phyloP scores from a whole-genome alignment of 2,797 vertebrate species.

The Aplochiton taeniatus region DNA sequence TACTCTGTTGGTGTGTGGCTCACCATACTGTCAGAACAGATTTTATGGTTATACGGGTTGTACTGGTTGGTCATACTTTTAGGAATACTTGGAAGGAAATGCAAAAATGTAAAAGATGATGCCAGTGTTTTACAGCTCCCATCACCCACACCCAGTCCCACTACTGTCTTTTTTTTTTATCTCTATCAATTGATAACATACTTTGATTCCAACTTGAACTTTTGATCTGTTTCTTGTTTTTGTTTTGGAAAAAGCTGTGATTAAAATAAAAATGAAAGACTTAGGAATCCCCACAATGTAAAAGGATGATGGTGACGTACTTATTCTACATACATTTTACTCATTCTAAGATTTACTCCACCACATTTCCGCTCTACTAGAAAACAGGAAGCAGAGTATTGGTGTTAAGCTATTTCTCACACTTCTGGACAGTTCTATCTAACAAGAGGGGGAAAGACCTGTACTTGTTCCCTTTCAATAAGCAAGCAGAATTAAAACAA shows the following conservation, averaged over 20 bases:
- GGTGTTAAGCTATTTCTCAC: background rate
- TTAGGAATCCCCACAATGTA: background rate
- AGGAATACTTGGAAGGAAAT: constrained; percentile 16
- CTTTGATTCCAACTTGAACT: no score
- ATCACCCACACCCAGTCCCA: background rate
- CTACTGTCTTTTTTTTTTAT: no score
- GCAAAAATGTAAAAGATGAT: background rate
- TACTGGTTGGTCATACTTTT: background rate
- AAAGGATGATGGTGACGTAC: background rate
- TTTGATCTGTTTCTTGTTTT: no score
- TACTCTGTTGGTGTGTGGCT: no score
- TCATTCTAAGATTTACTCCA: background rate
- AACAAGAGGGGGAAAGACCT: background rate
- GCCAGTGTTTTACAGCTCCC: background rate
- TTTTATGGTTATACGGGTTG: no score
- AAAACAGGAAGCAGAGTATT: constrained; percentile 45
- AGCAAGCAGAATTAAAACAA: background rate
- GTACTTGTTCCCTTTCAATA: background rate
- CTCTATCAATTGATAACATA: no score
- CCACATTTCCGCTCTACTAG: constrained; percentile 34
- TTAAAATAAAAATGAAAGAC: background rate
- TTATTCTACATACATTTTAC: background rate
- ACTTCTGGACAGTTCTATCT: background rate
- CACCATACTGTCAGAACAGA: no score
- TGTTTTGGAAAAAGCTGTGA: background rate